A percentile compares a stretch with the other conserved stretches of the same genome.
Conservation (phyloP, 2,797 vertebrate genomes). For the Pipistrellus pipistrellus region DNA sequence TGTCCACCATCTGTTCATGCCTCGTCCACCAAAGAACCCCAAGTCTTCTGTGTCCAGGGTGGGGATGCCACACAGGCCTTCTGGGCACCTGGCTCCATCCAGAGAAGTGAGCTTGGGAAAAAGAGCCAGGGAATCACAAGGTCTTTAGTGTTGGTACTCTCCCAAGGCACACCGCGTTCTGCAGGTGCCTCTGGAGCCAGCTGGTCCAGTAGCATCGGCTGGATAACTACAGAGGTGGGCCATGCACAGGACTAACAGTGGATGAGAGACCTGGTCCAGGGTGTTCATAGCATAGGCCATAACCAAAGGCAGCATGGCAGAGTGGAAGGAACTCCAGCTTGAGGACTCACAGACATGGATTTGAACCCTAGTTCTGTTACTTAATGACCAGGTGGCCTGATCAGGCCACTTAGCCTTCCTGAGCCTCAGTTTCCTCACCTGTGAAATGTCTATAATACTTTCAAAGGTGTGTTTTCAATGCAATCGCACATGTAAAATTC, state of each 20-base stretch:
- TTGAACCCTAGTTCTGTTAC: neutral
- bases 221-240: neutral
- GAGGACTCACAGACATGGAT: neutral
- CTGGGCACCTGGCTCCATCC: neutral
- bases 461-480: slow-evolving; percentile 9
- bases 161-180: rapidly evolving
- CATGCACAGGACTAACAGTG: neutral
- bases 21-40: neutral
- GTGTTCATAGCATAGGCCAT: neutral
- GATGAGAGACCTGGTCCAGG: neutral
- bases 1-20: neutral
- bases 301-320: neutral
- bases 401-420: neutral
- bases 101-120: neutral
- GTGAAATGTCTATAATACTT: neutral
- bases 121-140: neutral
- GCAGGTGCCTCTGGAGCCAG: neutral
- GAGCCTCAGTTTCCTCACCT: neutral
- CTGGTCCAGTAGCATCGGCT: neutral
- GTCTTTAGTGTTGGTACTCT: neutral
- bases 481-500: neutral
- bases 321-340: neutral
- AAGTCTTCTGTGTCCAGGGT: neutral
- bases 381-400: neutral
- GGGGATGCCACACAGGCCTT: neutral